phyloP scores from a whole-genome alignment of 1,140 invertebrate genomes.

The Achroia grisella region DNA sequence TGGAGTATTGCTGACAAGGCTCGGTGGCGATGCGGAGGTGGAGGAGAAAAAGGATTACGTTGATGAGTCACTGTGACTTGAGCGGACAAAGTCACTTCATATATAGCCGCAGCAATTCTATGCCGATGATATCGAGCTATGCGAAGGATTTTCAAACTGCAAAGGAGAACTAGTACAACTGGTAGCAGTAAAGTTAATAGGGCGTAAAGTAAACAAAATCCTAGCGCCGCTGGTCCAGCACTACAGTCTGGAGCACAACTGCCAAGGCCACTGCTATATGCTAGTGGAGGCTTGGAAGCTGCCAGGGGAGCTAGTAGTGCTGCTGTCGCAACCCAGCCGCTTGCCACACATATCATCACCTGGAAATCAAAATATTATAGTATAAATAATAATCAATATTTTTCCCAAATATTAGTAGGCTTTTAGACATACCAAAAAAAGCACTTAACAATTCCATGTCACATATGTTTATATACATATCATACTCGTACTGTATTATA shows the following conservation, averaged over 20 bases:
- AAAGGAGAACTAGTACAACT: slow-evolving; percentile 79
- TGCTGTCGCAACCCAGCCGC: slow-evolving; percentile 72
- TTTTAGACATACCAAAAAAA: no score
- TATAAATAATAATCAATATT: no score
- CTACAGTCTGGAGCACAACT: slow-evolving; percentile 81
- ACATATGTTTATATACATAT: no score
- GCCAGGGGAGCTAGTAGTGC: slow-evolving; percentile 71
- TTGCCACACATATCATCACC: slow-evolving; percentile 70
- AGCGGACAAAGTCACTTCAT: slow-evolving; percentile 87
- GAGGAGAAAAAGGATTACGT: slow-evolving; percentile 81
- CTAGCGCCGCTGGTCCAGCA: slow-evolving; percentile 72
- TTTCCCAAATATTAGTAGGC: no score
- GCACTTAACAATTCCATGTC: no score
- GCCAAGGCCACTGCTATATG: slow-evolving; percentile 70
- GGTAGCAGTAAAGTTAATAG: slow-evolving; percentile 79
- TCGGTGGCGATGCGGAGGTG: slow-evolving; percentile 75
- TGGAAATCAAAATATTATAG: slow-evolving; percentile 26
- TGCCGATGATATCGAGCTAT: slow-evolving; percentile 88
- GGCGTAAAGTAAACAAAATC: slow-evolving; percentile 79
- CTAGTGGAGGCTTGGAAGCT: slow-evolving; percentile 74
- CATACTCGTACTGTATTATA: no score
- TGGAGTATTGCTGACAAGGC: slow-evolving; percentile 82
- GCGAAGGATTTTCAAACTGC: slow-evolving; percentile 84
- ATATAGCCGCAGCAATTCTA: slow-evolving; percentile 88
- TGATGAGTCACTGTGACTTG: slow-evolving; percentile 89